phyloP scores from a whole-genome alignment of 2,888 invertebrate genomes.

The Tetropium fuscum region DNA sequence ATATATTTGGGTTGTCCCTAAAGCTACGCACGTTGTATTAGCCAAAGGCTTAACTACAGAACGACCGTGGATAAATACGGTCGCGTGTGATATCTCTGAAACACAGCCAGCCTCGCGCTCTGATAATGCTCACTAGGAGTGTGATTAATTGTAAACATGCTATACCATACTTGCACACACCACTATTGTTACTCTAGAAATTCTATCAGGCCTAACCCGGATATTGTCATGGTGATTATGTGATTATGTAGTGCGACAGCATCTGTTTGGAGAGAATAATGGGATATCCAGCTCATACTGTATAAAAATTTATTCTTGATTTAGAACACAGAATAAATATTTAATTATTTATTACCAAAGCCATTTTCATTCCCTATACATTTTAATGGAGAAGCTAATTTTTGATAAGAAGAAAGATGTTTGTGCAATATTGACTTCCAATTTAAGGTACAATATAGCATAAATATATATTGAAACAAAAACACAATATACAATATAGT shows the following conservation, averaged over 20 bases:
- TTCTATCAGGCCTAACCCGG: conserved; percentile 31
- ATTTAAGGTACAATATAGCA: no score
- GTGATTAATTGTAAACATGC: conserved; percentile 55
- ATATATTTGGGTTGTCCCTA: conserved; percentile 15
- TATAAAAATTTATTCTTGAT: no score
- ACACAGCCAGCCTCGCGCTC: conserved; percentile 47
- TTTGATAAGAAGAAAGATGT: no score
- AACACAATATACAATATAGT: no score
- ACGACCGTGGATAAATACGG: conserved; percentile 48
- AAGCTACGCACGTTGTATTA: conserved; percentile 21
- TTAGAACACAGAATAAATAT: no score
- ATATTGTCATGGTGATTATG: conserved; percentile 44
- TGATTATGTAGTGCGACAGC: conserved; percentile 3
- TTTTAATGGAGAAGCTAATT: no score
- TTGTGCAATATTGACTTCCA: no score
- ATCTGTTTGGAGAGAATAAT: background rate
- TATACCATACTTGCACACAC: conserved; percentile 41
- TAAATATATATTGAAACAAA: no score
- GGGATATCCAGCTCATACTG: no score
- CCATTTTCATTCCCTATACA: no score
- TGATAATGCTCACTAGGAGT: conserved; percentile 47
- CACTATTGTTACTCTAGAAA: conserved; percentile 31
- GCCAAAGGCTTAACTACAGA: conserved; percentile 15
- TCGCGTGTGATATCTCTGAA: conserved; percentile 53
- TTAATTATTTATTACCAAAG: no score